Evolutionary conservation across 1,140 invertebrate genomes (phyloP).

Genomic region (Ceratoteleas bidentatus): DNA sequence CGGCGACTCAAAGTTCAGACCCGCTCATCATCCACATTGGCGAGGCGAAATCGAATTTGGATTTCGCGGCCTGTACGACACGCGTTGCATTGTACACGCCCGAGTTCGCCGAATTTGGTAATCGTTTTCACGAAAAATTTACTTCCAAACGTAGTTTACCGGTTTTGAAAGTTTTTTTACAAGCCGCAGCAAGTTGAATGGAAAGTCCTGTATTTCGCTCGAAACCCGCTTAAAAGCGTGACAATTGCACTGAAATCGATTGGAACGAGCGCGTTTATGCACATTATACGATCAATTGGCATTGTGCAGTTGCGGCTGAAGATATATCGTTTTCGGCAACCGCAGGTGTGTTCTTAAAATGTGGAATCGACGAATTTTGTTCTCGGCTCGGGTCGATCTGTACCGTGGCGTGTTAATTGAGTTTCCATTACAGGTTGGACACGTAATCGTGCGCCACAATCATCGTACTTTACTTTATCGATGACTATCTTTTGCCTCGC

Average conservation of each 20-base stretch:
- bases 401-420: slow-evolving; percentile 65
- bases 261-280: not conserved
- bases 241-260: too few species aligned
- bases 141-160: not conserved
- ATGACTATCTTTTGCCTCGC: slow-evolving; percentile 51
- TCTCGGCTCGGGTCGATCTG: slow-evolving; percentile 28
- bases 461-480: slow-evolving; percentile 60
- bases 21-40: slow-evolving; percentile 51
- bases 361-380: slow-evolving; percentile 36
- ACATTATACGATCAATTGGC: not conserved
- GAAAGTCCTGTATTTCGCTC: too few species aligned
- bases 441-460: slow-evolving; percentile 43
- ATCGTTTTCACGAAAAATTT: not conserved
- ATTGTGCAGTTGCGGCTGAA: slow-evolving; percentile 6
- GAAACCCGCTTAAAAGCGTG: too few species aligned
- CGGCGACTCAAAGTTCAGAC: slow-evolving; percentile 45
- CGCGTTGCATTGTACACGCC: too few species aligned
- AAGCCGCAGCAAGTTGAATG: too few species aligned
- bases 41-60: slow-evolving; percentile 50
- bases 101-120: too few species aligned
- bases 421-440: slow-evolving; percentile 67
- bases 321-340: slow-evolving; percentile 18
- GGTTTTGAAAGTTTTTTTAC: too few species aligned
- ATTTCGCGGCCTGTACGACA: slow-evolving; percentile 21
- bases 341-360: slow-evolving; percentile 52